A percentile compares a stretch with the other conserved stretches of the same genome.
phyloP scores from a whole-genome alignment of 1,140 invertebrate genomes.

The Anastrepha ludens region DNA sequence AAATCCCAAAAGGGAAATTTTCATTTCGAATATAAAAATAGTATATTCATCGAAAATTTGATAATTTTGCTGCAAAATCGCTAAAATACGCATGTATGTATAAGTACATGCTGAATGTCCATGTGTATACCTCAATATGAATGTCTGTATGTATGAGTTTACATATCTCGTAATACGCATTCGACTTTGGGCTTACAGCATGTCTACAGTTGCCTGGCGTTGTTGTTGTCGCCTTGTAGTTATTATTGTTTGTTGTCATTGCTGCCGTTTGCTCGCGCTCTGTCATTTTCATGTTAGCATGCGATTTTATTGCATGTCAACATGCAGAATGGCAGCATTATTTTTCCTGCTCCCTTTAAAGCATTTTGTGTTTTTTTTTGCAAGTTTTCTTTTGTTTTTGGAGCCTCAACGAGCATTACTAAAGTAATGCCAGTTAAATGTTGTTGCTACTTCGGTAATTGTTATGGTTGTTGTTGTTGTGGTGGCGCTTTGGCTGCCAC shows the following conservation, averaged over 20 bases:
- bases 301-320: constrained; percentile 56
- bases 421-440: neutral
- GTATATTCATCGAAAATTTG: too few relatives aligned
- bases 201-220: constrained; percentile 2
- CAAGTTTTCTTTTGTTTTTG: neutral
- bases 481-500: constrained; percentile 8
- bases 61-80: too few relatives aligned
- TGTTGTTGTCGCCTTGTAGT: constrained; percentile 17
- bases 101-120: neutral
- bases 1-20: too few relatives aligned
- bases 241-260: neutral
- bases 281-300: constrained; percentile 56
- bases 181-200: constrained; percentile 39
- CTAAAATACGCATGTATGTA: too few relatives aligned
- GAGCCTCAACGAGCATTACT: neutral
- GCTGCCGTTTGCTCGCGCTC: constrained; percentile 18
- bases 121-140: neutral
- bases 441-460: neutral
- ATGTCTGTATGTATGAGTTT: neutral
- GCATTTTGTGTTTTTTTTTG: neutral
- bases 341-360: constrained; percentile 26
- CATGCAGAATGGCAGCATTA: constrained; percentile 49
- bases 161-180: neutral
- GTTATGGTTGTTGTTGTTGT: neutral
- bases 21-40: too few relatives aligned